Percentiles rank a stretch among this genome's conserved stretches.
Conservation (phyloP, 2,888 invertebrate genomes). For the Chirona hameri region DNA sequence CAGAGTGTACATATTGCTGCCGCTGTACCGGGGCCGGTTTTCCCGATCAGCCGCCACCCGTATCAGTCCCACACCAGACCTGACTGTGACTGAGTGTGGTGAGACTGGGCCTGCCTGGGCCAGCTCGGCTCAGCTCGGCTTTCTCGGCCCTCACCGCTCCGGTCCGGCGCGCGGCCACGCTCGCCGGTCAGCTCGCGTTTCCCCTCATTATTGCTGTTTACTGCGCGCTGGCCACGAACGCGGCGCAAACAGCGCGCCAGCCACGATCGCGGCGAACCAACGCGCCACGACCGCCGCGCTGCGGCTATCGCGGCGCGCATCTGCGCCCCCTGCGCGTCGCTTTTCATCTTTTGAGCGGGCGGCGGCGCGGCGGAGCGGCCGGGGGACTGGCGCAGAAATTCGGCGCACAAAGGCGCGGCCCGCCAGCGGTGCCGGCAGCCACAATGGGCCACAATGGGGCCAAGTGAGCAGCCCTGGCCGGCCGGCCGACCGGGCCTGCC, state of each 20-base stretch:
- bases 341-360: constrained; percentile 3
- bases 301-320: constrained; percentile 22
- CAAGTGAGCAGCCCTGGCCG: constrained; percentile 13
- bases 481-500: background rate
- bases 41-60: too few species aligned
- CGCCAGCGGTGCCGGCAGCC: background rate
- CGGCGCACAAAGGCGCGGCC: constrained; percentile 25
- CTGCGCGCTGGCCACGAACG: constrained; percentile 10
- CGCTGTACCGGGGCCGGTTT: too few species aligned
- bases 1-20: too few species aligned
- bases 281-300: background rate
- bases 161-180: background rate
- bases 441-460: constrained; percentile 23
- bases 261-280: background rate
- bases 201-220: constrained; percentile 23
- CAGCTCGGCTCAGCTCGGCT: background rate
- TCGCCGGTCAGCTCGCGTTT: background rate
- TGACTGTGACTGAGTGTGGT: background rate
- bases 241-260: constrained; percentile 29
- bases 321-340: background rate
- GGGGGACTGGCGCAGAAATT: background rate
- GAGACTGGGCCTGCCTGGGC: background rate
- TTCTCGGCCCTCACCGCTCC: background rate
- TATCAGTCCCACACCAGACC: too few species aligned
- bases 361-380: background rate